These are phyloP conservation scores for Globia sparganii DNA, from an alignment of 2,888 invertebrate genomes.

Conservation along the genomic window DNA sequence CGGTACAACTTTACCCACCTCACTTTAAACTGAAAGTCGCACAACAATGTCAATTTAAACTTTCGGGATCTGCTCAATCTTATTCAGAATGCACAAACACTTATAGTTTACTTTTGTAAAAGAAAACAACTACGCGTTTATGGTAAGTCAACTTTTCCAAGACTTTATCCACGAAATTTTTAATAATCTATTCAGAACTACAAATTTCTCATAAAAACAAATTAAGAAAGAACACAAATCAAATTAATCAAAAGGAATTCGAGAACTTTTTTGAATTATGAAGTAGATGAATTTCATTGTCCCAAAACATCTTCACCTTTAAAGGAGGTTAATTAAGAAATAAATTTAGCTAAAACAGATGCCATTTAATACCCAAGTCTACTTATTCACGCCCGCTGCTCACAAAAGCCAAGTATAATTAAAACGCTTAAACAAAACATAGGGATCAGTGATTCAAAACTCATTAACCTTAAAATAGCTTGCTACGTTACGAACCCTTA, in stretches of 20 bases:
- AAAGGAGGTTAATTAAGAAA: conserved; percentile 10
- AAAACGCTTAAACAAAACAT: conserved; percentile 57
- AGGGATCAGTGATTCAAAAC: conserved; percentile 65
- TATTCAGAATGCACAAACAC: conserved; percentile 24
- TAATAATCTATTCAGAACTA: background rate
- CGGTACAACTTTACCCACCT: conserved; percentile 5
- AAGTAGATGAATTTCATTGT: background rate
- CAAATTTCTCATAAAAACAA: background rate
- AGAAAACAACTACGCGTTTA: background rate
- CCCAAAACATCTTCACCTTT: background rate
- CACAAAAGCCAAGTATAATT: conserved; percentile 49
- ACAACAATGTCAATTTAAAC: conserved; percentile 46
- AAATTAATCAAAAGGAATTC: background rate
- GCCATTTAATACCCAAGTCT: conserved; percentile 8
- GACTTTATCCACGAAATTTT: background rate
- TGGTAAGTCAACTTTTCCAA: conserved; percentile 3
- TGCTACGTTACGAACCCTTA: conserved; percentile 72
- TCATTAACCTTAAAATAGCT: conserved; percentile 78
- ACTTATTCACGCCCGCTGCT: conserved; percentile 2
- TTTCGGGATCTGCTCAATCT: conserved; percentile 34
- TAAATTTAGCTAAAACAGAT: background rate
- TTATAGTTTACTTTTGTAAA: background rate
- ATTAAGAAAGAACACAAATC: background rate
- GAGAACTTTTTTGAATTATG: background rate
- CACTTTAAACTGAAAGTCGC: conserved; percentile 20